phyloP scores from a whole-genome alignment of 1,140 invertebrate species.

The Caerostris extrusa region DNA sequence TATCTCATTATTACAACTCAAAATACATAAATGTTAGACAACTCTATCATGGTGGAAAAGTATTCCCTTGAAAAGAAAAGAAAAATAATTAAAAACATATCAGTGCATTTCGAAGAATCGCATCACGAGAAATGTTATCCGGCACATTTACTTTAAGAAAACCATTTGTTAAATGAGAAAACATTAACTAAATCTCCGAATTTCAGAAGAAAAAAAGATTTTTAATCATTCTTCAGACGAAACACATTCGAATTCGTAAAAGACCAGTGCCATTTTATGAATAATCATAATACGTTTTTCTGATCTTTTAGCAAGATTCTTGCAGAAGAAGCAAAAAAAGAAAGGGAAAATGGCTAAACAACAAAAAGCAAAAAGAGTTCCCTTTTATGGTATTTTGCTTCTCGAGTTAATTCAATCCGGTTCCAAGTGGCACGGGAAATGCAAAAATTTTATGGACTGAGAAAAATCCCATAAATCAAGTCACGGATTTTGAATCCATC shows the following conservation, averaged over 20 bases:
- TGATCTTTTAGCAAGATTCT: neutral
- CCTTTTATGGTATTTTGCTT: conserved; percentile 67
- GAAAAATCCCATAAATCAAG: conserved; percentile 73
- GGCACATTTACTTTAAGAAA: neutral
- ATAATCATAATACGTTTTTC: conserved; percentile 31
- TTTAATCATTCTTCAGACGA: neutral
- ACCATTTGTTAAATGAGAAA: neutral
- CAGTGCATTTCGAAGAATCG: too few relatives aligned
- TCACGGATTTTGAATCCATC: conserved; percentile 75
- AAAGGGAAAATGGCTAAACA: neutral
- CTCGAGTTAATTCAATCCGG: conserved; percentile 70
- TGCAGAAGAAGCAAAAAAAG: neutral
- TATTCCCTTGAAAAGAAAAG: too few relatives aligned
- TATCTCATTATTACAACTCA: too few relatives aligned
- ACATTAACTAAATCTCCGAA: neutral
- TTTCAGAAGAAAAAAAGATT: neutral
- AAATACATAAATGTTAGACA: too few relatives aligned
- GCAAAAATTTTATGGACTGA: conserved; percentile 75
- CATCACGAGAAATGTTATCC: neutral
- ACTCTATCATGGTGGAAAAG: too few relatives aligned
- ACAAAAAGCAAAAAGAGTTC: neutral
- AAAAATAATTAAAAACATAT: too few relatives aligned
- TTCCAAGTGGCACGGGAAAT: conserved; percentile 64
- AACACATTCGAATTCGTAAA: neutral
- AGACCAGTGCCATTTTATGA: neutral